Percentiles rank a stretch among this genome's conserved stretches.
These are phyloP conservation scores for Aphis gossypii DNA, from an alignment of 1,140 invertebrate species.

Conservation along the genomic window DNA sequence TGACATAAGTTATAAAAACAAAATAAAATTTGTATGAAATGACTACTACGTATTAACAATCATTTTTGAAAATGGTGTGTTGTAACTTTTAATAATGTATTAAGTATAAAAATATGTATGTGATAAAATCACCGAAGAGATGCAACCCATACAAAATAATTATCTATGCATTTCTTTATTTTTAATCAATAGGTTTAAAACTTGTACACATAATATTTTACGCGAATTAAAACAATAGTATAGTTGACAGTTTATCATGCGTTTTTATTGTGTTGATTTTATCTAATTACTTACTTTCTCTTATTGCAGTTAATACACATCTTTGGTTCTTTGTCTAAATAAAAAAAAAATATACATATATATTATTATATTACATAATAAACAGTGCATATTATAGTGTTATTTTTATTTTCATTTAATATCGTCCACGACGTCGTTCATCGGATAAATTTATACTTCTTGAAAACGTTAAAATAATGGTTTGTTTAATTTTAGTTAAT, in stretches of 20 bases:
- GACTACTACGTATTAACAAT: background rate
- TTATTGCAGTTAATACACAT: constrained; percentile 4
- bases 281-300: constrained; percentile 2
- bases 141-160: too few relatives aligned
- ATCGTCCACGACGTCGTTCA: background rate
- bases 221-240: background rate
- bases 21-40: background rate
- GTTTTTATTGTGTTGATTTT: background rate
- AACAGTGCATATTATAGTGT: background rate
- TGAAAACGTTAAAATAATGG: background rate
- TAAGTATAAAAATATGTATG: background rate
- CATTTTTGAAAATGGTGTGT: background rate
- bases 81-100: background rate
- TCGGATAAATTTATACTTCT: too few relatives aligned
- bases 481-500: background rate
- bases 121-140: too few relatives aligned
- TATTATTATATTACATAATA: background rate
- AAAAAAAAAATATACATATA: background rate
- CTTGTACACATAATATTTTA: background rate
- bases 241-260: background rate
- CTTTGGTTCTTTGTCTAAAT: background rate
- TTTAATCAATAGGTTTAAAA: too few relatives aligned
- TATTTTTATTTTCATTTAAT: background rate
- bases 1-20: background rate
- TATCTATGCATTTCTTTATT: too few relatives aligned